Percentiles rank a stretch among this genome's conserved stretches.
These are phyloP conservation scores for Aegotheles bennettii DNA, from an alignment of 2,113 vertebrate species.

Conservation along the genomic window DNA sequence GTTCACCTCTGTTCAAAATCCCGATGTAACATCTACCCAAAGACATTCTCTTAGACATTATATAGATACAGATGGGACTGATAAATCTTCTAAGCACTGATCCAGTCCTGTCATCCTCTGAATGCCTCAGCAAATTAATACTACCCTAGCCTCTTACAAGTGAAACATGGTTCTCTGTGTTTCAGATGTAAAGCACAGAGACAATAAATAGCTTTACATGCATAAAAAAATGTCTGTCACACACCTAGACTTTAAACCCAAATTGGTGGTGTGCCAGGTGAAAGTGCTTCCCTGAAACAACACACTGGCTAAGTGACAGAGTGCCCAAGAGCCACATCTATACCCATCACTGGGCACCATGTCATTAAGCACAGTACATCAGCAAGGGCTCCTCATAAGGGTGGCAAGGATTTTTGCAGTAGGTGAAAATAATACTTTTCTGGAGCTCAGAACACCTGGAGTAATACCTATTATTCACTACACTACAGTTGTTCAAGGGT, in stretches of 20 bases:
- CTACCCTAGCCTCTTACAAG: neutral
- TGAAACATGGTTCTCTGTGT: neutral
- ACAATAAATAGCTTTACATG: neutral
- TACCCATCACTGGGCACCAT: accelerated
- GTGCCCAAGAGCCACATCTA: neutral
- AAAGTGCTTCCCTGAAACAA: neutral
- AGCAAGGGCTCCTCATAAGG: neutral
- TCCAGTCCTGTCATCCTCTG: neutral
- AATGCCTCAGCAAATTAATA: neutral
- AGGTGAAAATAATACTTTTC: neutral
- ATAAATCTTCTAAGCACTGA: neutral
- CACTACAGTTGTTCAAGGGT: neutral
- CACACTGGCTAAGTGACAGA: neutral
- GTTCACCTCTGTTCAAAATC: neutral
- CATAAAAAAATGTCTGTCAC: neutral
- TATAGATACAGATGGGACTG: neutral
- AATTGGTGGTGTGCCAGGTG: neutral
- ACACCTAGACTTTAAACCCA: neutral
- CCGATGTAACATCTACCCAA: accelerated
- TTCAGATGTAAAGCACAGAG: neutral
- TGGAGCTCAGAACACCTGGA: neutral
- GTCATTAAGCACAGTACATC: neutral
- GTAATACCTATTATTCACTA: neutral
- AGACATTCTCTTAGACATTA: neutral
- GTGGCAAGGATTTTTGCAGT: neutral